Evolutionary conservation across 2,888 invertebrate species (phyloP).

Genomic region (Mesorhabditis belari): DNA sequence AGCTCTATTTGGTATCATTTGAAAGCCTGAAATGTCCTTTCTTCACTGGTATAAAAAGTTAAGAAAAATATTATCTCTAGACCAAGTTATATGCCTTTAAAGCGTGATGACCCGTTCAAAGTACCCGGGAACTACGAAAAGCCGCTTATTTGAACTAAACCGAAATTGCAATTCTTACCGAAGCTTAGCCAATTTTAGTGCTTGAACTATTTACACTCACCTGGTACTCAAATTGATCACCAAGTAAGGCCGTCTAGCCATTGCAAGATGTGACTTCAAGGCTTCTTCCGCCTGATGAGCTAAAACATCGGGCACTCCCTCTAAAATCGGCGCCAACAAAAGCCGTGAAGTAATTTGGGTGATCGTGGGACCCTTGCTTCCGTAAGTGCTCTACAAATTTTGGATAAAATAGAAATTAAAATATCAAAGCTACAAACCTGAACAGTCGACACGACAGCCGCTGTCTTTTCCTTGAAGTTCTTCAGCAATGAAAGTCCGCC

Average conservation of each 20-base stretch:
- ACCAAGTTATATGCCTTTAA: too few species aligned
- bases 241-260: conserved; percentile 68
- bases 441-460: conserved; percentile 91
- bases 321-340: conserved; percentile 90
- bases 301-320: conserved; percentile 55
- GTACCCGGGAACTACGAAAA: too few species aligned
- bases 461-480: conserved; percentile 88
- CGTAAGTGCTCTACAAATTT: conserved; percentile 58
- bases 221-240: conserved; percentile 75
- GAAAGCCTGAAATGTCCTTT: too few species aligned
- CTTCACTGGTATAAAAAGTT: too few species aligned
- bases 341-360: conserved; percentile 84
- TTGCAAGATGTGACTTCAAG: too few species aligned
- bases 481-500: conserved; percentile 87
- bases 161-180: too few species aligned
- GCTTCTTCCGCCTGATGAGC: conserved; percentile 27
- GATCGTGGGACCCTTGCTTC: conserved; percentile 63
- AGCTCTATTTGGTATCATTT: too few species aligned
- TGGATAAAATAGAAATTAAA: background rate
- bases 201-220: conserved; percentile 15
- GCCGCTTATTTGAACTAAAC: too few species aligned
- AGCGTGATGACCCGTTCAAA: too few species aligned
- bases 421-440: conserved; percentile 57
- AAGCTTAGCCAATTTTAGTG: too few species aligned
- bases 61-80: too few species aligned